Evolutionary conservation across 2,888 invertebrate genomes (phyloP).

Genomic region (Ferrisia virgata): DNA sequence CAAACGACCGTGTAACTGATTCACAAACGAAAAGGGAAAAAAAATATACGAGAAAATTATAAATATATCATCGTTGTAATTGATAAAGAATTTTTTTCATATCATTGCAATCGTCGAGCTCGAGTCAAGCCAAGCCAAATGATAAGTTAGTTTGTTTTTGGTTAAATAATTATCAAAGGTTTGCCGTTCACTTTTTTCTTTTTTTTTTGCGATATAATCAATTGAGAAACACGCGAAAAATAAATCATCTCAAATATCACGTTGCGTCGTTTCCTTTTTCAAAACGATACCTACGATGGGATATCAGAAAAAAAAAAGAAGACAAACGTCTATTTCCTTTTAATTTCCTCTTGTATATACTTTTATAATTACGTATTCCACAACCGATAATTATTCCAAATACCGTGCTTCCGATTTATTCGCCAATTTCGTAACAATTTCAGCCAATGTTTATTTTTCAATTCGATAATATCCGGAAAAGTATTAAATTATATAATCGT

Average conservation of each 20-base stretch:
- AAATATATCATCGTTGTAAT: background rate
- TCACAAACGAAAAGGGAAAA: background rate
- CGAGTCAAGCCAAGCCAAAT: too few species aligned
- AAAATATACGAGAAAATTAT: background rate
- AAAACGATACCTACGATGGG: background rate
- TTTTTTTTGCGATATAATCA: background rate
- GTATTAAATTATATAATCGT: background rate
- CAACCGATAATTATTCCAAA: background rate
- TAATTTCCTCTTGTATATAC: background rate
- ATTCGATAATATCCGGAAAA: background rate
- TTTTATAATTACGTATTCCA: background rate
- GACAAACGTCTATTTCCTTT: background rate
- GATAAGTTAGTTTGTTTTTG: background rate
- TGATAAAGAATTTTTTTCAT: background rate
- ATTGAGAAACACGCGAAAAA: background rate
- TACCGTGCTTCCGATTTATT: background rate
- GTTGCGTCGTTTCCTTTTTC: background rate
- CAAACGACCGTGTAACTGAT: constrained; percentile 14
- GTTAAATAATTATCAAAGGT: background rate
- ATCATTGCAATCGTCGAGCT: background rate
- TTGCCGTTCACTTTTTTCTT: too few species aligned
- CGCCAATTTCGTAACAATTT: background rate
- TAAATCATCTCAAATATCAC: background rate
- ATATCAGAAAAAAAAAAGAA: too few species aligned
- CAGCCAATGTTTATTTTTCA: background rate